Percentiles rank a stretch among this genome's conserved stretches.
Conservation (phyloP, 2,113 vertebrate genomes). For the Barbus barbus region DNA sequence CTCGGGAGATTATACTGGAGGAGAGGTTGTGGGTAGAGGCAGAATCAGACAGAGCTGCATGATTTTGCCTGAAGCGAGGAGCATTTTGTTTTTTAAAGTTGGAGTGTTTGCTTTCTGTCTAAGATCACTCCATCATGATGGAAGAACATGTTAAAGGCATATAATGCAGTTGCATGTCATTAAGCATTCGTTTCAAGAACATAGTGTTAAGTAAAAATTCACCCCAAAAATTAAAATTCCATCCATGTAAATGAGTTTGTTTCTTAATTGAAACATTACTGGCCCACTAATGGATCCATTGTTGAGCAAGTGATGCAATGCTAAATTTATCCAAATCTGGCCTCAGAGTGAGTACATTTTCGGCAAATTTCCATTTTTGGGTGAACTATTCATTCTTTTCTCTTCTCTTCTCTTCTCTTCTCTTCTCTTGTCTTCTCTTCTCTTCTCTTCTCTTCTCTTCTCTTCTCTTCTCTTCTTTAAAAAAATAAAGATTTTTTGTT, state of each 20-base stretch:
- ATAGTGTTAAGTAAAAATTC: neutral
- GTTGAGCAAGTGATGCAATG: too few species aligned
- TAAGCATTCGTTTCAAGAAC: neutral
- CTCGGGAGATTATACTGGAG: conserved; percentile 16
- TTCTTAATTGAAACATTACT: neutral
- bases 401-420: too few species aligned
- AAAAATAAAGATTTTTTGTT: too few species aligned
- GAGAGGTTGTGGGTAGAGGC: conserved; percentile 4
- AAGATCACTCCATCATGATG: conserved; percentile 7
- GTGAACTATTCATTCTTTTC: too few species aligned
- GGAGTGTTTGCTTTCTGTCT: neutral
- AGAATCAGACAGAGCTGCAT: neutral
- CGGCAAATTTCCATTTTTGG: too few species aligned
- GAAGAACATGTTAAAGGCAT: neutral
- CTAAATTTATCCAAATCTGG: too few species aligned
- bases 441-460: too few species aligned
- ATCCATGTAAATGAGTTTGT: neutral
- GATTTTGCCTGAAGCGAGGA: neutral
- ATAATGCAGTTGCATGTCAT: neutral
- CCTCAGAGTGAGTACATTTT: too few species aligned
- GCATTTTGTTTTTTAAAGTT: conserved; percentile 6
- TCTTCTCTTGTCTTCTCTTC: too few species aligned
- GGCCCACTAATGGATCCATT: neutral
- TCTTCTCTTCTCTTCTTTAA: too few species aligned
- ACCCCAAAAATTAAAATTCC: neutral